Conservation (phyloP, 1,140 invertebrate species). For the Drosophila cardini region DNA sequence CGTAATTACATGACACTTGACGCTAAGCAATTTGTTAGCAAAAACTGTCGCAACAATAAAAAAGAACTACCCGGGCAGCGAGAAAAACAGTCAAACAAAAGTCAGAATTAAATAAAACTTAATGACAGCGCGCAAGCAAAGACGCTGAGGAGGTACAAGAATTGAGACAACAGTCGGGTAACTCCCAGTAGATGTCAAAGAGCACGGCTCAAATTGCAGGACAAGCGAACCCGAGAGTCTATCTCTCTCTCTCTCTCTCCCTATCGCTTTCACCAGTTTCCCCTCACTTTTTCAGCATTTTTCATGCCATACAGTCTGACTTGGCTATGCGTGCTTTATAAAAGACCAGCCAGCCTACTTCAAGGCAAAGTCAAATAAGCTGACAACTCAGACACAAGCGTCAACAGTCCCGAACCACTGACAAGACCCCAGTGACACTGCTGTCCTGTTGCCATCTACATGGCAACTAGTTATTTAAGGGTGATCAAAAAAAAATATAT, state of each 20-base stretch:
- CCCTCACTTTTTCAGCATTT: conserved; percentile 6
- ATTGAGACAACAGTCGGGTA: conserved; percentile 35
- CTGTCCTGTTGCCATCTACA: background rate
- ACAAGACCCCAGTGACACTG: conserved; percentile 27
- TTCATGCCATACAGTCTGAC: conserved; percentile 31
- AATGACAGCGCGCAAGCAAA: conserved; percentile 69
- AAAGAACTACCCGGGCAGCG: conserved; percentile 65
- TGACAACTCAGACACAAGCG: conserved; percentile 65
- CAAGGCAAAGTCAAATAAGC: conserved; percentile 65
- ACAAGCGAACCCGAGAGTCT: conserved; percentile 15
- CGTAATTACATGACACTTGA: conserved; percentile 84
- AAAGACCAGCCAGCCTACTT: conserved; percentile 23
- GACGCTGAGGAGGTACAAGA: conserved; percentile 6
- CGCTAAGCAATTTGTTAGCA: conserved; percentile 84
- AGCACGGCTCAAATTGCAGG: conserved; percentile 58
- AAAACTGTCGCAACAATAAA: conserved; percentile 82
- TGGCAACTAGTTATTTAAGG: conserved; percentile 16
- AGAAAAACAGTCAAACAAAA: conserved; percentile 64
- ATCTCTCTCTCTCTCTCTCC: background rate
- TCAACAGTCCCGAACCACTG: conserved; percentile 53
- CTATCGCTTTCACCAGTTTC: too few relatives aligned
- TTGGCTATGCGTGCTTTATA: conserved; percentile 28
- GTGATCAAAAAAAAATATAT: conserved; percentile 30
- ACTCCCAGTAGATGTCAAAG: conserved; percentile 66
- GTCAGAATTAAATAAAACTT: conserved; percentile 82